Conservation (phyloP, 2,797 vertebrate genomes). For the Eutrigla gurnardus region DNA sequence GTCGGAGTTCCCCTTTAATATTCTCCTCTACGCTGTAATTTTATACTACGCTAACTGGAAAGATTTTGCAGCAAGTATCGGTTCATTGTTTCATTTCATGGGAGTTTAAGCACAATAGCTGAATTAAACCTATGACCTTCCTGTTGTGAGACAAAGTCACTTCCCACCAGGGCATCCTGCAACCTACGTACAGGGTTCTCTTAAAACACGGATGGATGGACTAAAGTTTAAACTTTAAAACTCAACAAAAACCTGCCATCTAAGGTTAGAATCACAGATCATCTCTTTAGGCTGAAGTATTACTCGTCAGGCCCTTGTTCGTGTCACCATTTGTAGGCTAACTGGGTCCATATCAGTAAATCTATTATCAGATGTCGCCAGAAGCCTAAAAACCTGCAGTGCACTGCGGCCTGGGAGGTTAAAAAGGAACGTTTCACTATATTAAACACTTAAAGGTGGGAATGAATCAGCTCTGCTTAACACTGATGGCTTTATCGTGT, state of each 20-base stretch:
- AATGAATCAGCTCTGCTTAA: slow-evolving; percentile 68
- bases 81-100: slow-evolving; percentile 70
- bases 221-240: slow-evolving; percentile 32
- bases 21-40: slow-evolving; percentile 30
- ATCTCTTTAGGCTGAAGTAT: slow-evolving; percentile 37
- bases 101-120: slow-evolving; percentile 70
- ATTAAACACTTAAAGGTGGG: slow-evolving; percentile 66
- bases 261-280: slow-evolving; percentile 38
- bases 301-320: slow-evolving; percentile 49
- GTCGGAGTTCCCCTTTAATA: background rate
- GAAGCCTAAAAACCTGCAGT: slow-evolving; percentile 41
- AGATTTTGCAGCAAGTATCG: slow-evolving; percentile 42
- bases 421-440: slow-evolving; percentile 55
- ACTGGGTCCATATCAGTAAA: slow-evolving; percentile 32
- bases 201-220: slow-evolving; percentile 34
- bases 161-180: slow-evolving; percentile 68
- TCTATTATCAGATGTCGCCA: slow-evolving; percentile 28
- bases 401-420: slow-evolving; percentile 36
- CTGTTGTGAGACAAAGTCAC: slow-evolving; percentile 74
- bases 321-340: slow-evolving; percentile 22
- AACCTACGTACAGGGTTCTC: slow-evolving; percentile 38
- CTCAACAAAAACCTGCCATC: slow-evolving; percentile 28
- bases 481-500: slow-evolving; percentile 76
- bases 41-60: slow-evolving; percentile 29
- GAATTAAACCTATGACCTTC: slow-evolving; percentile 75